Evolutionary conservation across 2,888 invertebrate genomes (phyloP), one percentile per base, ranked within the genome.

Genomic region (Rhynchonema sp.): DNA sequence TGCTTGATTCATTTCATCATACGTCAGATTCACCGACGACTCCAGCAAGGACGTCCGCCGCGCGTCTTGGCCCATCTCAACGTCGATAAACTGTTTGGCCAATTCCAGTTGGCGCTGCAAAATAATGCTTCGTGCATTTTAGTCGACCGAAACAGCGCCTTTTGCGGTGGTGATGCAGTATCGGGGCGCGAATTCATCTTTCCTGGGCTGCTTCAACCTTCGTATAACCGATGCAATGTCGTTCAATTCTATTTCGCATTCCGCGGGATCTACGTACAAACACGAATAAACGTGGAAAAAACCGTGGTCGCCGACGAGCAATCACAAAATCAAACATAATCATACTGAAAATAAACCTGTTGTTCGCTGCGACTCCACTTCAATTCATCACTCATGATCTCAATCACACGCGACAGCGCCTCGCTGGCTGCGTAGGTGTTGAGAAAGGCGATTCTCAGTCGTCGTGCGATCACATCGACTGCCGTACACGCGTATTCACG

Each of bases 331-430:
- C n/a, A n/a, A n/a, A n/a, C n/a, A n/a, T n/a, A n/a, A n/a, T n/a
- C n/a, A n/a, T n/a, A n/a, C n/a, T n/a, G n/a, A n/a, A n/a, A n/a
- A n/a, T n/a, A n/a, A n/a, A n/a, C n/a, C 76, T 82, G 79, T 71
- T 84, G 83, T 73, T 85, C 84, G 0, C 81, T 79, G 64, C 83
- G 83, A 58, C 77, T 82, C 98, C 98, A 98, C 65, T 86, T 82
- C 61, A 99, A 80, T 75, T 98, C 96, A 72, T 91, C 87, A 0
- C 84, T 89, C 94, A 99, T 92, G 69, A 99, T 91, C 67, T 89
- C 85, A 49, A 90, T 82, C 67, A 99, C 69, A 28, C 79, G 81
- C 0, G 94, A 92, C 62, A 99, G 78, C 0, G 92, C 89, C 77
- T 98, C 96, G 68, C 88, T 85, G 0, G 96, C 90, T 0, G 98